Base-by-base conservation (phyloP, 2,888 invertebrate species). In the Hemithea aestivaria region DNA sequence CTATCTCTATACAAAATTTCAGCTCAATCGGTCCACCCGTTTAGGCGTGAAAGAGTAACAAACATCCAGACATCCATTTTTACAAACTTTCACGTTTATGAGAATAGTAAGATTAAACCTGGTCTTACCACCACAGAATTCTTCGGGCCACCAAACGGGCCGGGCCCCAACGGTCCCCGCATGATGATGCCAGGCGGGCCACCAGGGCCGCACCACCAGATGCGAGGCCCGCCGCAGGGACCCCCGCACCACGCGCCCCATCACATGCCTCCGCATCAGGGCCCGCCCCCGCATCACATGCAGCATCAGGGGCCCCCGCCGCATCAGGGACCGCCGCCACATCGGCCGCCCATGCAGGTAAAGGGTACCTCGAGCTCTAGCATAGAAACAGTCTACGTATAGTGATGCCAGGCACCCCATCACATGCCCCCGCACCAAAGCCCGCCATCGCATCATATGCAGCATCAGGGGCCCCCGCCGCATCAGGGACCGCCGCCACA, bases 331-430 rank as follows among this genome's bases (percentile, higher is more conserved):
- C 88, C 88, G 1, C 88, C 88, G 34, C 84, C 85, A 7, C 89
- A 90, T 51, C 84, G 90, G 40, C 90, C 90, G 7, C 91, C 90
- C 40, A 90, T 90, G 90, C 87, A 83, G 73, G 85, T 83, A 53
- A 32, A 16, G 2, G n/a, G n/a, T n/a, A n/a, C n/a, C n/a, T n/a
- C n/a, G n/a, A n/a, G n/a, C n/a, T n/a, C n/a, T n/a, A n/a, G n/a
- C n/a, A n/a, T n/a, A n/a, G n/a, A n/a, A n/a, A n/a, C n/a, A n/a
- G n/a, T n/a, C n/a, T n/a, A n/a, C n/a, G n/a, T n/a, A n/a, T n/a
- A n/a, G n/a, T n/a, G n/a, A n/a, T n/a, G n/a, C 31, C 71, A 70
- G 16, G 73, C 80, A 6, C 73, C 77, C n/a, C 87, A 85, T 44
- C 85, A 84, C 51, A 67, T 83, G 71, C 78, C 62, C 40, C 80